A percentile compares a stretch with the other conserved stretches of the same genome.
Evolutionary conservation across 2,888 invertebrate genomes (phyloP).

Genomic region (Meganola albula): DNA sequence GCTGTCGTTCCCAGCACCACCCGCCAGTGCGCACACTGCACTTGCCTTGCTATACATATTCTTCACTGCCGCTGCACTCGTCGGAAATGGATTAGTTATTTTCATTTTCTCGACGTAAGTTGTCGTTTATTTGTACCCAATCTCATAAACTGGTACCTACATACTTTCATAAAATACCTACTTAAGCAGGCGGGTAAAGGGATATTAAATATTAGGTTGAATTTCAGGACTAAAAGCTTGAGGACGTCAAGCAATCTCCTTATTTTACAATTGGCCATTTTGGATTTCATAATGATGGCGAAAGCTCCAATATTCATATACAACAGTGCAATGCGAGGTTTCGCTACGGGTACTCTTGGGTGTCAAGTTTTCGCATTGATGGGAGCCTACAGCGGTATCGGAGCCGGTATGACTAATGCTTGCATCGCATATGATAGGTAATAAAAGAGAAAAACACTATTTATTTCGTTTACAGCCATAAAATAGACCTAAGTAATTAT

Average conservation of each 20-base stretch:
- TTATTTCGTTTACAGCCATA: not conserved
- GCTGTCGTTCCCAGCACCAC: constrained; percentile 87
- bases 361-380: constrained; percentile 87
- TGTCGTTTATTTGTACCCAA: not conserved
- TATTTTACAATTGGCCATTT: constrained; percentile 88
- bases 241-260: constrained; percentile 90
- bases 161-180: too few species aligned
- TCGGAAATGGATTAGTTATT: constrained; percentile 91
- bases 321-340: constrained; percentile 88
- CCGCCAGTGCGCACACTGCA: constrained; percentile 87
- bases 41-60: constrained; percentile 86
- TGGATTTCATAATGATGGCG: constrained; percentile 92
- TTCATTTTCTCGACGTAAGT: constrained; percentile 89
- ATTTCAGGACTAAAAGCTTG: constrained; percentile 81
- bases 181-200: too few species aligned
- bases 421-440: constrained; percentile 90
- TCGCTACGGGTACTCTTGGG: constrained; percentile 83
- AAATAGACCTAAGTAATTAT: not conserved
- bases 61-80: constrained; percentile 83
- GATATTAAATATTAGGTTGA: too few species aligned
- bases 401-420: constrained; percentile 87
- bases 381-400: constrained; percentile 88
- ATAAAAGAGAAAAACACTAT: too few species aligned
- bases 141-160: not conserved
- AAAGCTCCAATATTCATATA: constrained; percentile 92